A percentile compares a stretch with the other conserved stretches of the same genome.
These are phyloP conservation scores for Aphrocallistes beatrix DNA, from an alignment of 37 sponge, comb jelly and placozoan species.

Conservation along the genomic window DNA sequence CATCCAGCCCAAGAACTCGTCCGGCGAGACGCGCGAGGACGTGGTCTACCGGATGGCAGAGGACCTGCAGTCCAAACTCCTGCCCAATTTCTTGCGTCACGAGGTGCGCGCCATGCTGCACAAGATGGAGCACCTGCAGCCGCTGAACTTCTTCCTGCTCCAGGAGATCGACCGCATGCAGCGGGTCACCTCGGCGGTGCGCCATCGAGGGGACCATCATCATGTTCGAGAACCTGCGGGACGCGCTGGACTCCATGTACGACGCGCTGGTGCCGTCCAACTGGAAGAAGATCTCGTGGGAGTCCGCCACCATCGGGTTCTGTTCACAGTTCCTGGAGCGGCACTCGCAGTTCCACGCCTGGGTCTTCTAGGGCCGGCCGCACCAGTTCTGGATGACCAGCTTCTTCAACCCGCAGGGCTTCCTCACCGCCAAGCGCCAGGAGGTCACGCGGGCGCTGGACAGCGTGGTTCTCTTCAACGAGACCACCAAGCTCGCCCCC, in stretches of 20 bases:
- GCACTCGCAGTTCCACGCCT: conserved; percentile 81
- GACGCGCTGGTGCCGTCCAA: conserved; percentile 84
- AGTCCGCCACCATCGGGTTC: conserved; percentile 95
- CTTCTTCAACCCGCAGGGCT: conserved; percentile 99
- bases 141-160: conserved; percentile 97
- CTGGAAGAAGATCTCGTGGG: conserved; percentile 98
- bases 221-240: conserved; percentile 88
- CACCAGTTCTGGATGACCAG: conserved; percentile 98
- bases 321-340: conserved; percentile 95
- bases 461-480: conserved; percentile 92
- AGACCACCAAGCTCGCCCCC: conserved; percentile 70
- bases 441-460: conserved; percentile 88
- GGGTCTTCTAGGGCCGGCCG: conserved; percentile 86
- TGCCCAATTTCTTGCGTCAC: conserved; percentile 79
- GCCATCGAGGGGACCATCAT: conserved; percentile 98
- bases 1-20: conserved; percentile 97
- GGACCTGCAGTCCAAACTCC: conserved; percentile 91
- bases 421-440: conserved; percentile 99
- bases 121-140: conserved; percentile 91
- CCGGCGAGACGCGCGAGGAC: conserved; percentile 94
- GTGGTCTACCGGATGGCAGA: conserved; percentile 84
- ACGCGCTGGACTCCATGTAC: conserved; percentile 93
- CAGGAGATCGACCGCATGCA: conserved; percentile 99
- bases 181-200: conserved; percentile 75
- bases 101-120: conserved; percentile 77